phyloP scores from a whole-genome alignment of 2,113 vertebrate species.

The Sturnus vulgaris region DNA sequence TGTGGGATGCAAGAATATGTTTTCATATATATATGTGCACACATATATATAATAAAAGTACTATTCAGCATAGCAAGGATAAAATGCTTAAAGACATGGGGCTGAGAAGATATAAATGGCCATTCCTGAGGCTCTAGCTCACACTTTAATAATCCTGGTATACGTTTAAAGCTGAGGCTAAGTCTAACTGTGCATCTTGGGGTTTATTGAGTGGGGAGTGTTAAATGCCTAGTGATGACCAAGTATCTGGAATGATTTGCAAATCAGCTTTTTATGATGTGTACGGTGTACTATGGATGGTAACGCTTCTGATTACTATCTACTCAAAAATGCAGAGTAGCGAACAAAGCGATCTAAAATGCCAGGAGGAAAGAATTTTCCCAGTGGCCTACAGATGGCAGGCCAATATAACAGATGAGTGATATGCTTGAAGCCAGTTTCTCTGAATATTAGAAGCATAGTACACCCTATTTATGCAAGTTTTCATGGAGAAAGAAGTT shows the following conservation, averaged over 20 bases:
- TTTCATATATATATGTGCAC: rapidly evolving
- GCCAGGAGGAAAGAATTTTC: slow-evolving; percentile 9
- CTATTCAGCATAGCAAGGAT: background rate
- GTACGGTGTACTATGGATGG: background rate
- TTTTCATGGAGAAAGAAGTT: background rate
- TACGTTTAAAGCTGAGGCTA: background rate
- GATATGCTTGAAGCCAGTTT: background rate
- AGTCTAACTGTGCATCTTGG: background rate
- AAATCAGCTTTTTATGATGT: background rate
- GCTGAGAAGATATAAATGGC: background rate
- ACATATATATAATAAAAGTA: background rate
- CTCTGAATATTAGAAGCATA: background rate
- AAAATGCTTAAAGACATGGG: background rate
- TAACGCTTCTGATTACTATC: background rate
- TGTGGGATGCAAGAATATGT: background rate
- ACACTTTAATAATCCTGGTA: background rate
- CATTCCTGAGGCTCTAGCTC: background rate
- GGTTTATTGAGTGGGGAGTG: background rate
- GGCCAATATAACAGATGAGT: slow-evolving; percentile 41
- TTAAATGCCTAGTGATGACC: background rate
- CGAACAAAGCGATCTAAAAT: background rate
- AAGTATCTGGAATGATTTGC: background rate
- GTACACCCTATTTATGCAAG: background rate
- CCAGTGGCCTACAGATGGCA: slow-evolving; percentile 63
- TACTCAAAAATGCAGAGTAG: background rate